Evolutionary conservation across 2,113 vertebrate species (phyloP).

Genomic region (Falcunculus frontatus): DNA sequence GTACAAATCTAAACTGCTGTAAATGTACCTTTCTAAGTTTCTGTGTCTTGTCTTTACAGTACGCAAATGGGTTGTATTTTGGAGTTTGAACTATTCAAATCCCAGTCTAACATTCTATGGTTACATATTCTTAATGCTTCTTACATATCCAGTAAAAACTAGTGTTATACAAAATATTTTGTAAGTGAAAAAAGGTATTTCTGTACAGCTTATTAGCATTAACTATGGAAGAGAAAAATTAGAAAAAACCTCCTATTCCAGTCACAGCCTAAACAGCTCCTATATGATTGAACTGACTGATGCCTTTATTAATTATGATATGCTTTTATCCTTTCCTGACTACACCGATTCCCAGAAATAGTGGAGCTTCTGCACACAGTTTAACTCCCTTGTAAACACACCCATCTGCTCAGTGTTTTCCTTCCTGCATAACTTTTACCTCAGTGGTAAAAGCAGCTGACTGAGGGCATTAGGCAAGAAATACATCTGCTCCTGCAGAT

Average conservation of each 20-base stretch:
- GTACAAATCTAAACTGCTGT: background rate
- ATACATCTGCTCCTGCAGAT: background rate
- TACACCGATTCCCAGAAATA: slow-evolving; percentile 65
- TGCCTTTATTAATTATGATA: slow-evolving; percentile 53
- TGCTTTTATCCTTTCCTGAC: slow-evolving; percentile 47
- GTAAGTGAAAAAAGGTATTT: background rate
- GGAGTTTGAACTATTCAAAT: background rate
- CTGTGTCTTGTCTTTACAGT: background rate
- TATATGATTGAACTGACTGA: slow-evolving; percentile 10
- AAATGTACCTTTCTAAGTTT: background rate
- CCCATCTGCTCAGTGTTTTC: slow-evolving; percentile 69
- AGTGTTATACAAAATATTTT: background rate
- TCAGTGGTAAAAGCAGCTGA: slow-evolving; percentile 16
- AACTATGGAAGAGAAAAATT: background rate
- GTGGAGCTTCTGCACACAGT: slow-evolving; percentile 42
- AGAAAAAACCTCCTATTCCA: slow-evolving; percentile 15
- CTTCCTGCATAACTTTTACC: slow-evolving; percentile 2
- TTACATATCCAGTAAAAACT: background rate
- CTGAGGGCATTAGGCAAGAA: slow-evolving; percentile 13
- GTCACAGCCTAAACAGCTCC: background rate
- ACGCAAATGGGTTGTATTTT: background rate
- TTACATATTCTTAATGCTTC: background rate
- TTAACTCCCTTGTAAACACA: slow-evolving; percentile 55
- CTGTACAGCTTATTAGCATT: background rate
- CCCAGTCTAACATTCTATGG: background rate